These are phyloP conservation scores for Stenolophus ochropezus DNA, from an alignment of 2,888 invertebrate genomes.

Conservation along the genomic window DNA sequence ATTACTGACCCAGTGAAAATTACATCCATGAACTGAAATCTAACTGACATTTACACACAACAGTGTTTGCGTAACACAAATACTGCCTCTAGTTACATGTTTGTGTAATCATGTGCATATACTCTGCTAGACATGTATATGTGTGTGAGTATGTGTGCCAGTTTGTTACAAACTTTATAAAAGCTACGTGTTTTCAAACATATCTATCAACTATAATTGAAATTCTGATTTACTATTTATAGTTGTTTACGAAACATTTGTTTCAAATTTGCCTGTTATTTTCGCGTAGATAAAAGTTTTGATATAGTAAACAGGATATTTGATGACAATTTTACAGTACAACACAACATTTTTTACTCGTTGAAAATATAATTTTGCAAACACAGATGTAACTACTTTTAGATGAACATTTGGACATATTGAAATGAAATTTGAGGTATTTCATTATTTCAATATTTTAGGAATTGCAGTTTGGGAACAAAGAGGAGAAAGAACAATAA, in stretches of 20 bases:
- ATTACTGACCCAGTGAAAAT: not conserved
- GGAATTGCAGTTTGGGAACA: too few relatives aligned
- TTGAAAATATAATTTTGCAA: too few relatives aligned
- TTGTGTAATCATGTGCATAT: not conserved
- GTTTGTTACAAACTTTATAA: slow-evolving; percentile 16
- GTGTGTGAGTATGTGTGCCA: not conserved
- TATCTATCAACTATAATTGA: slow-evolving; percentile 12
- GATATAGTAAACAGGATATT: too few relatives aligned
- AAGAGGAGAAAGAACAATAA: too few relatives aligned
- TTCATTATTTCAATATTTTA: too few relatives aligned
- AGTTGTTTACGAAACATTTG: not conserved
- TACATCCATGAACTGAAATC: not conserved
- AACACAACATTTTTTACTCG: too few relatives aligned
- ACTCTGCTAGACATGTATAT: not conserved
- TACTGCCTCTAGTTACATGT: not conserved
- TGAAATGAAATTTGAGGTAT: too few relatives aligned
- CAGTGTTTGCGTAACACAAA: slow-evolving; percentile 11
- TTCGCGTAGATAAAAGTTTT: not conserved
- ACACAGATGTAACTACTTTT: too few relatives aligned
- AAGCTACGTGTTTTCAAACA: slow-evolving; percentile 25
- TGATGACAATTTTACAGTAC: too few relatives aligned
- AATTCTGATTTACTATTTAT: slow-evolving; percentile 15
- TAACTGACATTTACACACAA: slow-evolving; percentile 8
- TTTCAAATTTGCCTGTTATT: not conserved
- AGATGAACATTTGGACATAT: too few relatives aligned